A percentile compares a stretch with the other conserved stretches of the same genome.
phyloP scores from a whole-genome alignment of 2,888 invertebrate species.

The Chironomus riparius region DNA sequence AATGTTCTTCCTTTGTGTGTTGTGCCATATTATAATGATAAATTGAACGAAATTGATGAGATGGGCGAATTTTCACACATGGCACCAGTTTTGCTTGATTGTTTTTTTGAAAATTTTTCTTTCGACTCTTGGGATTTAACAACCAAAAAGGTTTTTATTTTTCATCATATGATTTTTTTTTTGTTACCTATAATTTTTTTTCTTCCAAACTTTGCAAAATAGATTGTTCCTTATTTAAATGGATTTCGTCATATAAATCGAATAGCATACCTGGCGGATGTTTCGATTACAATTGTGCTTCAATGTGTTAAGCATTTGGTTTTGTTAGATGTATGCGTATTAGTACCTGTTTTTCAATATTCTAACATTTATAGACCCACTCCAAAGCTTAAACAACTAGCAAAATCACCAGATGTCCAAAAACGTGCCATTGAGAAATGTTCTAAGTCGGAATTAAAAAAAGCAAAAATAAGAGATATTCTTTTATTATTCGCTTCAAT shows the following conservation, averaged over 20 bases:
- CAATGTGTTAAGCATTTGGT: conserved; percentile 72
- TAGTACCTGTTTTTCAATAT: conserved; percentile 73
- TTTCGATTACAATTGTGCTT: conserved; percentile 71
- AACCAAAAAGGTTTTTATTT: conserved; percentile 58
- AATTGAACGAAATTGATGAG: conserved; percentile 38
- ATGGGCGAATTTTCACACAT: conserved; percentile 65
- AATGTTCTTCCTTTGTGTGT: conserved; percentile 61
- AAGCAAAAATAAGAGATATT: conserved; percentile 59
- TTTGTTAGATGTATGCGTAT: conserved; percentile 62
- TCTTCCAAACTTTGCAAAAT: background rate
- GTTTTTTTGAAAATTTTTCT: conserved; percentile 50
- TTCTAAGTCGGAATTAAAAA: conserved; percentile 52
- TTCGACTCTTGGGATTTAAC: conserved; percentile 73
- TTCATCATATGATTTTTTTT: too few species aligned
- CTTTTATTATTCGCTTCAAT: conserved; percentile 68
- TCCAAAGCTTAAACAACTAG: conserved; percentile 57
- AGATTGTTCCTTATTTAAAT: conserved; percentile 70
- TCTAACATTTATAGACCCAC: conserved; percentile 69
- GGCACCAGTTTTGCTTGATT: conserved; percentile 69
- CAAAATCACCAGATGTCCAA: conserved; percentile 55
- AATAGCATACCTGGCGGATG: conserved; percentile 69
- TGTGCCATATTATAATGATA: conserved; percentile 56
- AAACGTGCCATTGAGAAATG: conserved; percentile 61
- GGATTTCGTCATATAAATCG: conserved; percentile 72
- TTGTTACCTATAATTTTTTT: background rate